A percentile compares a stretch with the other conserved stretches of the same genome.
These are phyloP conservation scores for Ceratina australensis DNA, from an alignment of 1,140 invertebrate species.

Conservation along the genomic window DNA sequence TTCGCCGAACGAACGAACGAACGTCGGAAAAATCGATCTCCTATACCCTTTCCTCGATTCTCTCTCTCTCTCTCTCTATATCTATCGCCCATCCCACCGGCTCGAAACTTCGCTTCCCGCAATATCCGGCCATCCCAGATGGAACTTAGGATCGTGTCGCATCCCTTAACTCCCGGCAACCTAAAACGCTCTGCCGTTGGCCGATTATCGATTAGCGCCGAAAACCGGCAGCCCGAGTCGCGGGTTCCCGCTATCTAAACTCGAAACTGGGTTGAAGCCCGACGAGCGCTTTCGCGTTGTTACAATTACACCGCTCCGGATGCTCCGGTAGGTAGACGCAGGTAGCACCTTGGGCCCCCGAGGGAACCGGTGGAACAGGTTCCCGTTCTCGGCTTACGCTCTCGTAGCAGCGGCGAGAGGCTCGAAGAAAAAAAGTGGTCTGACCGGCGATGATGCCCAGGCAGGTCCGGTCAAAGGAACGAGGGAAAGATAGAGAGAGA, in stretches of 20 bases:
- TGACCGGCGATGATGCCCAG: constrained; percentile 45
- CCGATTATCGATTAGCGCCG: background rate
- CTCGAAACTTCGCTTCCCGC: background rate
- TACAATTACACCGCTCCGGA: constrained; percentile 19
- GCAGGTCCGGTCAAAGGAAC: constrained; percentile 1
- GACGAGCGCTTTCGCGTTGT: background rate
- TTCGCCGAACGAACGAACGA: background rate
- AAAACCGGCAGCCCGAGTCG: background rate
- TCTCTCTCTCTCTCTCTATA: background rate
- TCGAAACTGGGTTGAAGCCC: constrained; percentile 51
- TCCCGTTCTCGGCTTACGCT: constrained; percentile 19
- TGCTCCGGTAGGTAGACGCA: constrained; percentile 14
- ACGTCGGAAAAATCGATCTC: background rate
- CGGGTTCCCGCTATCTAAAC: background rate
- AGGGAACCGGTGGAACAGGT: constrained; percentile 55
- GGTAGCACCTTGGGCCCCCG: constrained; percentile 45
- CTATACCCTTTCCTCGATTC: background rate
- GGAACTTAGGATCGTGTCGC: background rate
- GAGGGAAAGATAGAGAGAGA: background rate
- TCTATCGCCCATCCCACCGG: no score
- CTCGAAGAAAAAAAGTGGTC: constrained; percentile 46
- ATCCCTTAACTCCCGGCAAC: background rate
- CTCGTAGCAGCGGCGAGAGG: background rate
- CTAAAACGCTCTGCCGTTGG: background rate
- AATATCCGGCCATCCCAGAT: background rate